Evolutionary conservation across 2,888 invertebrate species (phyloP).

Genomic region (Drosophila algonquin): DNA sequence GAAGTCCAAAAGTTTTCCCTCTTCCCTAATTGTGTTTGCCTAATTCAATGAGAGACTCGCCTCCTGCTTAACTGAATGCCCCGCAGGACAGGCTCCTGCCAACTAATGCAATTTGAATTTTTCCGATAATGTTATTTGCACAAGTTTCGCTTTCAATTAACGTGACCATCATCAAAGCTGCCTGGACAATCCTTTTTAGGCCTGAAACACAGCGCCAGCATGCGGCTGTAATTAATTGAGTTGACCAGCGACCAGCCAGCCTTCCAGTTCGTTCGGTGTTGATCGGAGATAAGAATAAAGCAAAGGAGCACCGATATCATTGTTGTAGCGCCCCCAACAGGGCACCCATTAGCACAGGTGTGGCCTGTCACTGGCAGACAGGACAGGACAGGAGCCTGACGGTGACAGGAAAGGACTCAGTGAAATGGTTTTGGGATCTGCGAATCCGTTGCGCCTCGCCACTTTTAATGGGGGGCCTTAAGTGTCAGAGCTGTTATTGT

Average conservation of each 20-base stretch:
- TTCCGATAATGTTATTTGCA: slow-evolving; percentile 59
- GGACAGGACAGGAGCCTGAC: slow-evolving; percentile 6
- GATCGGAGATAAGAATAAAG: slow-evolving; percentile 39
- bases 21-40: slow-evolving; percentile 41
- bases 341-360: slow-evolving; percentile 47
- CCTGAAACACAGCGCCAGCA: slow-evolving; percentile 6
- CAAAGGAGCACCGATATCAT: slow-evolving; percentile 15
- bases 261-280: background rate
- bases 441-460: slow-evolving; percentile 8
- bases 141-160: slow-evolving; percentile 34
- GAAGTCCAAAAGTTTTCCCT: slow-evolving; percentile 27
- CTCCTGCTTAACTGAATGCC: slow-evolving; percentile 35
- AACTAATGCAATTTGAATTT: slow-evolving; percentile 72
- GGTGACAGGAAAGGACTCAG: slow-evolving; percentile 11
- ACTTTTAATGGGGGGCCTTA: slow-evolving; percentile 17
- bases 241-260: slow-evolving; percentile 48
- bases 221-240: slow-evolving; percentile 61
- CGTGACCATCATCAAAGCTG: slow-evolving; percentile 3
- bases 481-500: slow-evolving; percentile 38
- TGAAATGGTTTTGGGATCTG: slow-evolving; percentile 29
- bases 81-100: slow-evolving; percentile 38
- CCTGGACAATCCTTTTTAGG: slow-evolving; percentile 34
- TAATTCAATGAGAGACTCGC: slow-evolving; percentile 50
- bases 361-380: slow-evolving; percentile 33
- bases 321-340: slow-evolving; percentile 13